phyloP scores from a whole-genome alignment of 2,888 invertebrate species.

The Sphaerophoria rueppellii region DNA sequence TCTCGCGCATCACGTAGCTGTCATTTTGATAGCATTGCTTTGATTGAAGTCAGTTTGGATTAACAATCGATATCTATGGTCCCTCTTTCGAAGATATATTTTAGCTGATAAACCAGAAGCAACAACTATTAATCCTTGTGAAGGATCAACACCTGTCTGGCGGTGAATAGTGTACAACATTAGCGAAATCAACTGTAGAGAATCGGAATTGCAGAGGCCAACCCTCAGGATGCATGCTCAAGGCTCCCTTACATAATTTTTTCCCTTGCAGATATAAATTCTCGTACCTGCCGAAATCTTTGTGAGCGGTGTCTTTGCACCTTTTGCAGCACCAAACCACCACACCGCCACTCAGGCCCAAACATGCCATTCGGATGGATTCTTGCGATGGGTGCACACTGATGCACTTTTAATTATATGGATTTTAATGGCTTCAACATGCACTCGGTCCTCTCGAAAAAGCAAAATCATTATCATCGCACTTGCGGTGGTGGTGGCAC shows the following conservation, averaged over 20 bases:
- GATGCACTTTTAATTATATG: conserved; percentile 73
- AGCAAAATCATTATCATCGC: conserved; percentile 17
- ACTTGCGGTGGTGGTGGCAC: background rate
- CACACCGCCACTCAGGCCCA: background rate
- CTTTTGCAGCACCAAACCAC: conserved; percentile 52
- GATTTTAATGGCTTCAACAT: conserved; percentile 67
- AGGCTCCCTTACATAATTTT: conserved; percentile 40
- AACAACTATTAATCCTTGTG: conserved; percentile 57
- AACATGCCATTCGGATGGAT: conserved; percentile 21
- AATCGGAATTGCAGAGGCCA: conserved; percentile 59
- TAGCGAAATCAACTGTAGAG: conserved; percentile 72
- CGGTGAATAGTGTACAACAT: conserved; percentile 57
- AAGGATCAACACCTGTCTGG: conserved; percentile 54
- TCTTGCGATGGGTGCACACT: conserved; percentile 51
- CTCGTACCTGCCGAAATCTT: conserved; percentile 59
- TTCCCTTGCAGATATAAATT: conserved; percentile 15
- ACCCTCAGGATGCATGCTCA: conserved; percentile 52
- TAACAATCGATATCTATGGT: conserved; percentile 41
- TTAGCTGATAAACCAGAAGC: conserved; percentile 56
- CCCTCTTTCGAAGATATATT: conserved; percentile 4
- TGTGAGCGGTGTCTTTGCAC: conserved; percentile 60
- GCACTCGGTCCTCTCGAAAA: conserved; percentile 30
- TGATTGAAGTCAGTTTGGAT: conserved; percentile 41
- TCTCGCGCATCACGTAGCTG: conserved; percentile 58
- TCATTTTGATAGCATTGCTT: conserved; percentile 60